Percentiles rank a stretch among this genome's conserved stretches.
phyloP scores from a whole-genome alignment of 2,113 vertebrate species.

The Rutilus rutilus region DNA sequence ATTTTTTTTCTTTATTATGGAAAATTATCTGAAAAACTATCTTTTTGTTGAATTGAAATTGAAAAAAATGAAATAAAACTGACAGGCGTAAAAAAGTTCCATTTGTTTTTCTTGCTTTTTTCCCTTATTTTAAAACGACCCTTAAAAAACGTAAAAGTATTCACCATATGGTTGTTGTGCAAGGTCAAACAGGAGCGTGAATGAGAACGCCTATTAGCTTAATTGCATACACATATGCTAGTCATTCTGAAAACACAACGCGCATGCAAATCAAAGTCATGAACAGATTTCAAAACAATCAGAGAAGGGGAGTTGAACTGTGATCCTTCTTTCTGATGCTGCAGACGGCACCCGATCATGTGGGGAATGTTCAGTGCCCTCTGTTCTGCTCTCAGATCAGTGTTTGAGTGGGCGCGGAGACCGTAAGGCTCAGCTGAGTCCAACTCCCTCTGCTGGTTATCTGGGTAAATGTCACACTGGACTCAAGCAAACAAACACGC shows the following conservation, averaged over 20 bases:
- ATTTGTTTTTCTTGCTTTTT: constrained; percentile 33
- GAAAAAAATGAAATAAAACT: background rate
- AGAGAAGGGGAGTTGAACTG: background rate
- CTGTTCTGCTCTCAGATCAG: constrained; percentile 21
- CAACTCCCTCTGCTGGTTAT: constrained; percentile 61
- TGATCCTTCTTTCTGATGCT: constrained; percentile 18
- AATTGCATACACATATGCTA: constrained; percentile 35
- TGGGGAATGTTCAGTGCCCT: background rate
- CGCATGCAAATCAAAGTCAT: constrained; percentile 14
- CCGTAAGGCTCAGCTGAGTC: background rate
- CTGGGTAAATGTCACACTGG: background rate
- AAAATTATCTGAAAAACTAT: too few species aligned
- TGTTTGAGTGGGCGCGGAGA: constrained; percentile 7
- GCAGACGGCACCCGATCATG: background rate
- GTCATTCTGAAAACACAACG: background rate
- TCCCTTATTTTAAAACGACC: background rate
- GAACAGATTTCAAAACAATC: constrained; percentile 18
- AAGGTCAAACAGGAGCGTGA: constrained; percentile 13
- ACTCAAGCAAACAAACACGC: background rate
- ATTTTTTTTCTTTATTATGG: too few species aligned
- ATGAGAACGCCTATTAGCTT: constrained; percentile 27
- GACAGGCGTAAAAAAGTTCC: background rate
- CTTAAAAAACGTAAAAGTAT: constrained; percentile 6
- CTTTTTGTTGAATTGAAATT: too few species aligned
- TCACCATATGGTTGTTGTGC: constrained; percentile 53